Evolutionary conservation across 1,140 invertebrate species (phyloP), one percentile per base, ranked within the genome.

Genomic region (Lerema accius): DNA sequence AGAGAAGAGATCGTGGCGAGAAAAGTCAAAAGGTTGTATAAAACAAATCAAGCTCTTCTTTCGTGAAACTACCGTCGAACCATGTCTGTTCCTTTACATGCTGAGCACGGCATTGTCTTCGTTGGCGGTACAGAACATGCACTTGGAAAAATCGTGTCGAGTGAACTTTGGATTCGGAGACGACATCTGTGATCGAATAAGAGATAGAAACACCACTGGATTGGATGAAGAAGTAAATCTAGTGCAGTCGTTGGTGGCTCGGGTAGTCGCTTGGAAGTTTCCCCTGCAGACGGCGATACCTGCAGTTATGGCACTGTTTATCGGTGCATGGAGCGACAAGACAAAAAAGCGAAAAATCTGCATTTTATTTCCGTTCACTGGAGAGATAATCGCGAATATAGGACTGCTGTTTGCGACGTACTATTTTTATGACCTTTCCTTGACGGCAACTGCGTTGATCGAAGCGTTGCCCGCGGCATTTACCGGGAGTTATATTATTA

Each of bases 281-380:
- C 82, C 84, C 10, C 59, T 87, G 19, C 92, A 92, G 61, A 92
- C 92, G 0, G 89, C 92, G 3, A 92, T 94, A 50, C 93, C 93
- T 0, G 78, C 94, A 1, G 90, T 94, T 19, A 87, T 94, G 63
- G 89, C 94, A 7, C 77, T 94, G 40, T 92, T 95, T 83, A 82
- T 95, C 68, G 94, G 95, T 62, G 92, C 93, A 0, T 93, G 93
- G 92, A 94, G 93, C 64, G 94, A 94, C 76, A 90, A 92, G 32
- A 92, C 93, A 43, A 94, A 94, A 55, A 92, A 93, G 61, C 73
- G 94, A 35, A 95, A 95, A 84, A 91, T 94, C 14, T 94, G 92
- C 56, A 92, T 94, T 72, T 68, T 94, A 5, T 63, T 94, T 16
- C 94, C 94, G 1, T 90, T 94, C 19, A 60, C 92, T 4, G 94